Evolutionary conservation across 1,140 invertebrate genomes (phyloP).

Genomic region (Bradynema listronoti): DNA sequence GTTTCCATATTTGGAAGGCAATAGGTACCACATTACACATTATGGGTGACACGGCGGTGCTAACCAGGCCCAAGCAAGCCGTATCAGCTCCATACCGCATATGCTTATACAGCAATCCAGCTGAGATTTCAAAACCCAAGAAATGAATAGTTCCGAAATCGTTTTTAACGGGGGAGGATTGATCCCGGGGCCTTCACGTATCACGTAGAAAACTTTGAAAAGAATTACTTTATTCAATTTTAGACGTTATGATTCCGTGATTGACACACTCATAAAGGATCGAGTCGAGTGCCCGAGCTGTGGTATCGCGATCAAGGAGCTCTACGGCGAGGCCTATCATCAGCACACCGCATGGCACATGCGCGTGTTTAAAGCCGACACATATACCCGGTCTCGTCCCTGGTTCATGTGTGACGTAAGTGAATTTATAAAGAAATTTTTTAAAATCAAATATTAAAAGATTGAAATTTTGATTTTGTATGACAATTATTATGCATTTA

Average conservation of each 20-base stretch:
- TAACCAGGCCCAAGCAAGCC: too few relatives aligned
- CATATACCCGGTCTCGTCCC: constrained; percentile 10
- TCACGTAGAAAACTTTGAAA: too few relatives aligned
- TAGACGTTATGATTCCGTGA: constrained; percentile 45
- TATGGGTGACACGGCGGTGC: too few relatives aligned
- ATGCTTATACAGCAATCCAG: too few relatives aligned
- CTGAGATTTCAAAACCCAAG: too few relatives aligned
- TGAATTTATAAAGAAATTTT: background rate
- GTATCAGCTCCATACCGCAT: too few relatives aligned
- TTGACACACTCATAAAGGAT: constrained; percentile 35
- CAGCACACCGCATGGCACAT: constrained; percentile 50
- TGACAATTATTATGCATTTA: constrained; percentile 6
- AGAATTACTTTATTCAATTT: too few relatives aligned
- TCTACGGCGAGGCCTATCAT: constrained; percentile 35
- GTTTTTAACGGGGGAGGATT: too few relatives aligned
- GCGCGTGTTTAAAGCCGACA: constrained; percentile 11
- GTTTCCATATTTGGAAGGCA: too few relatives aligned
- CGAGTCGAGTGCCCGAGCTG: constrained; percentile 40
- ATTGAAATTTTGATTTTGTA: background rate
- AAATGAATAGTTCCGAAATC: too few relatives aligned
- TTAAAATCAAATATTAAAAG: background rate
- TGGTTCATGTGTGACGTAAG: constrained; percentile 32
- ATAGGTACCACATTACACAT: too few relatives aligned
- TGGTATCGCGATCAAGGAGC: constrained; percentile 42
- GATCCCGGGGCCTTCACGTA: too few relatives aligned